Base-by-base conservation (phyloP, 2,888 invertebrate genomes). In the Nomada ferruginata region DNA sequence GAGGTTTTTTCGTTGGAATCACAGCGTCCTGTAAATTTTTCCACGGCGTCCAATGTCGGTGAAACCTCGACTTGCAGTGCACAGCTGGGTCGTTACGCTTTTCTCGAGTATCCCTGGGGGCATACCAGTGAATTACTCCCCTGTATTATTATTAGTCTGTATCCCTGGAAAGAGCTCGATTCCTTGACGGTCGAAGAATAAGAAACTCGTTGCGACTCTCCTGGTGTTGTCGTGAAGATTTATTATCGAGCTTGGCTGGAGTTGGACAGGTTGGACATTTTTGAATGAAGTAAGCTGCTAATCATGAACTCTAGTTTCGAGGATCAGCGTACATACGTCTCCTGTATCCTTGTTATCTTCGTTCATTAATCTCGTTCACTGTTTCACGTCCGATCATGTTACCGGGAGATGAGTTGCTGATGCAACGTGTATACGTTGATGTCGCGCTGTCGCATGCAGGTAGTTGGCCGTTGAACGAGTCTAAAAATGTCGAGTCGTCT, bases 291-390 rank as follows among this genome's bases (percentile, higher is more conserved):
- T 15, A 36, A 66, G 29, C 15, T 18, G 42, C 7, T 23, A 52
- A 20, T 53, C 5, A 10, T 3, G 10, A 9, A 36, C 9, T 53
- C 20, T 4, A 9, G 2, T 53, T 66, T 15, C 15, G 9, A 4
- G 9, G 15, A 44, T 47, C 23, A 18, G 57, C n/a, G n/a, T 4
- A 20, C 10, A 44, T 69, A 15, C 15, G 59, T 59, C 47, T 60
- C 57, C 59, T 15, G 20, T 23, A 11, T 70, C 29, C 1, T 13
- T 13, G 36, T 65, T 73, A 73, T 50, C 23, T 47, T 47, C 47
- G 23, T 73, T 65, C 57, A 73, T 73, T 73, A 73, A 73, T 73
- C 73, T 65, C 47, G 57, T 64, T 47, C 57, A 65, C 23, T n/a
- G 65, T 29, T 65, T 52, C 70, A 36, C 70, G 70, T 50, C 60